Percentiles rank a stretch among this genome's conserved stretches.
Evolutionary conservation across 2,113 vertebrate genomes (phyloP).

Genomic region (Pongo abelii): DNA sequence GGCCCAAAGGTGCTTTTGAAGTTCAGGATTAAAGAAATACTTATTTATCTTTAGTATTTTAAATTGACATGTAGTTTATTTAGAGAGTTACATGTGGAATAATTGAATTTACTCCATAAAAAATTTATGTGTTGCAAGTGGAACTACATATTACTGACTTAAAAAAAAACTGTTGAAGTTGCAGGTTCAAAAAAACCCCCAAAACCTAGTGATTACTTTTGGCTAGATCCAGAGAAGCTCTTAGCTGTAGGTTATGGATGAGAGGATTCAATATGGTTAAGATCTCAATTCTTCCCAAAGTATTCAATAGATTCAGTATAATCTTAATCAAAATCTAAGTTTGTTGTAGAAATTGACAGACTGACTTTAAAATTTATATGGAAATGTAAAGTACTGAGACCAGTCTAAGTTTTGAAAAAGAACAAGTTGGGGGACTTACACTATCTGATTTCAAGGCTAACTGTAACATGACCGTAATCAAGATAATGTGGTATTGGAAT

Average conservation of each 20-base stretch:
- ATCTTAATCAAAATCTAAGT: not conserved
- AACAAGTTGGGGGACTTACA: not conserved
- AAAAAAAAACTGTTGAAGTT: not conserved
- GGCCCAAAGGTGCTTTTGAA: conserved; percentile 10
- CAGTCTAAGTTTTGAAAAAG: conserved; percentile 17
- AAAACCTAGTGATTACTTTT: not conserved
- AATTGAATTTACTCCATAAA: not conserved
- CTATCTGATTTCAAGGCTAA: not conserved
- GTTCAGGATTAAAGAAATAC: conserved; percentile 42
- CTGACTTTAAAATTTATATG: not conserved
- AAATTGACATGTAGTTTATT: conserved; percentile 44
- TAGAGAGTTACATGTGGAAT: conserved; percentile 10
- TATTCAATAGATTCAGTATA: conserved; percentile 20
- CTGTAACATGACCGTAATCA: not conserved
- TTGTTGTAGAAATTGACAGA: conserved; percentile 12
- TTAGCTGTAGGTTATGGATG: not conserved
- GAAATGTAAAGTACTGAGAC: not conserved
- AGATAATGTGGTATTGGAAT: not conserved
- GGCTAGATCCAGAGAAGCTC: not conserved
- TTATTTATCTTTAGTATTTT: conserved; percentile 27
- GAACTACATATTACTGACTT: conserved; percentile 15
- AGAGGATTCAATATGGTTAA: not conserved
- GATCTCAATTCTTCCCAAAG: not conserved
- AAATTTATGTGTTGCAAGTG: not conserved
- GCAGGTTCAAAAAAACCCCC: no score